Conservation (phyloP, 2,888 invertebrate genomes). For the Protodeltote pygarga region DNA sequence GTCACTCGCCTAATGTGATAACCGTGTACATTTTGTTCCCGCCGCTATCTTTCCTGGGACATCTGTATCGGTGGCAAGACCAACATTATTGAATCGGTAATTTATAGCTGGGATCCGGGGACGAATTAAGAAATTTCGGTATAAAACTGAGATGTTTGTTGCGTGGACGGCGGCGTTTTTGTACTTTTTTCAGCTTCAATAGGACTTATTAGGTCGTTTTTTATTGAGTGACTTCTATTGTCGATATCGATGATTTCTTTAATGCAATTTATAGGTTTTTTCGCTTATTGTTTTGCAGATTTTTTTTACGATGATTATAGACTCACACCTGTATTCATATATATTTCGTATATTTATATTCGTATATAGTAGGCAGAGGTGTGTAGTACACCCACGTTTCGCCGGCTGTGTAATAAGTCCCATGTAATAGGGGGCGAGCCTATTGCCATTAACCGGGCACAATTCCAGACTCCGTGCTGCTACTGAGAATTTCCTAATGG, state of each 20-base stretch:
- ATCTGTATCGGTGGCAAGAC: conserved; percentile 84
- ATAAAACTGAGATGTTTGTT: conserved; percentile 52
- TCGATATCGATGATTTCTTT: background rate
- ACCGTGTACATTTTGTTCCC: conserved; percentile 80
- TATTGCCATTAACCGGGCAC: no score
- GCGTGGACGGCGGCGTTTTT: conserved; percentile 6
- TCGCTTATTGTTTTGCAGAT: background rate
- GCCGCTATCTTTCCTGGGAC: conserved; percentile 80
- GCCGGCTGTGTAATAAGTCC: no score
- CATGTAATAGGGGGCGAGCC: no score
- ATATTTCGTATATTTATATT: no score
- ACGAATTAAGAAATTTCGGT: conserved; percentile 68
- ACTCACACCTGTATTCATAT: no score
- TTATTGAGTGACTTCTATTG: conserved; percentile 4
- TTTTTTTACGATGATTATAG: no score
- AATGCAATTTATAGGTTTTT: background rate
- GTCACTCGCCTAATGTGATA: conserved; percentile 81
- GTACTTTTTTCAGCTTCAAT: conserved; percentile 19
- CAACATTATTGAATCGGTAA: conserved; percentile 79
- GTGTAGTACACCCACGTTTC: no score
- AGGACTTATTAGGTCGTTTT: conserved; percentile 14
- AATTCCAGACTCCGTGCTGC: no score
- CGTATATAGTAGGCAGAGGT: no score
- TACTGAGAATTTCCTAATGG: no score
- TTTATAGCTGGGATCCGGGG: conserved; percentile 76